Base-by-base conservation (phyloP, 2,888 invertebrate species). In the Nomada ruficornis region DNA sequence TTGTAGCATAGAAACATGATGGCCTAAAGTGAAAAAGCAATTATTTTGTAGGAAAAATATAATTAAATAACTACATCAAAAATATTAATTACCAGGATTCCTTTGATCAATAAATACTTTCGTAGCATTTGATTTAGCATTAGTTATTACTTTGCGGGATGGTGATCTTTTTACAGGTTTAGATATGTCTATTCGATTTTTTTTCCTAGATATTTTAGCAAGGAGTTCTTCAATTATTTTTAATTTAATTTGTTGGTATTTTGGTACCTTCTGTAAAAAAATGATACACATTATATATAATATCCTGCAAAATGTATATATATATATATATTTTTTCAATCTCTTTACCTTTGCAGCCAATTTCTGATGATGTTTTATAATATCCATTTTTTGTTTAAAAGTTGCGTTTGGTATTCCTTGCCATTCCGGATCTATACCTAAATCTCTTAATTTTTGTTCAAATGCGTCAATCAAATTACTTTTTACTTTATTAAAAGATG, bases 361-460 rank as follows among this genome's bases (percentile, higher is more conserved):
- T 88, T 94, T 95, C 77, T 95, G 94, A 89, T 95, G 95, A 91
- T 96, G 95, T 80, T 94, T 95, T 55, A 96, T 91, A 77, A 95
- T 95, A 69, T 94, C 94, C 83, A 95, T 94, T 86, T 95, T 95
- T 88, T 95, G 95, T 76, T 95, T 94, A 88, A 95, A 96, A 15
- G 95, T 94, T 81, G 93, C 94, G 84, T 94, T 92, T 0, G 96
- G 95, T 84, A 96, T 91, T 70, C 95, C 95, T 57, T 94, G 94
- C 95, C 95, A 96, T 47, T 95, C 94, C 3, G 96, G 95, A 90
- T 96, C 96, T 26, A 96, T 95, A 18, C 96, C 96, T 65, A 96
- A 93, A 77, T 95, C 94, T 81, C 94, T 94, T 82, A 96, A 92
- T 76, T 95, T 95, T 76, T 94, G 94, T 79, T 95, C 94, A 0